Evolutionary conservation across 2,113 vertebrate genomes (phyloP), one percentile per base, ranked within the genome.

Genomic region (Ploceus nigricollis): DNA sequence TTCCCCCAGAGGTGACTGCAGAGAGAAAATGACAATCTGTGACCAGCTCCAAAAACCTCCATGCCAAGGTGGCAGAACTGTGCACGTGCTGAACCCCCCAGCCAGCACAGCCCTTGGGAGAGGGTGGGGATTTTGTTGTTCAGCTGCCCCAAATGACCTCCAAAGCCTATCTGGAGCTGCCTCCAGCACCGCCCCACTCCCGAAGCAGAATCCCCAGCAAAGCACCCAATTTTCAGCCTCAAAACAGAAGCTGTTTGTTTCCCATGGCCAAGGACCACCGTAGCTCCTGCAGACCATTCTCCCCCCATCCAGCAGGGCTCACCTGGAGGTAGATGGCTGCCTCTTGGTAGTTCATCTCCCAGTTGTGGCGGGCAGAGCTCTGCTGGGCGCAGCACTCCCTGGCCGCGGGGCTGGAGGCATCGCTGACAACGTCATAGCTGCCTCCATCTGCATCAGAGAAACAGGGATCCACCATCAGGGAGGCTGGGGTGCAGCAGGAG

Each of bases 311-410:
- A 31, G 22, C 39, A 56, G 69, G n/a, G 40, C 97, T 97, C 73
- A 99, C 99, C 99, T 99, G 99, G 97, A 99, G 98, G 98, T 99
- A 99, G 98, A 99, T 99, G 18, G 99, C 99, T 61, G 99, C 99
- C 97, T 99, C 99, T 94, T 99, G 99, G 94, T 99, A 99, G 95
- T 99, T 99, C 98, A 99, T 99, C 82, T 99, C 99, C 99, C 99
- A 99, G 97, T 98, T 98, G 94, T 99, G 98, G 10, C 90, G 96
- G 30, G 98, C 84, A 44, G 98, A 98, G 87, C 96, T 97, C 82
- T 97, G 97, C 80, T 98, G 98, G 28, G 92, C 51, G 3, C 97
- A 97, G 94, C 97, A 90, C 30, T 98, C 98, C 60, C 98, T 98
- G 10, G 97, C 96, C 13, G 98, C 98, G 4, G 98, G 98, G 69